Percentiles rank a stretch among this genome's conserved stretches.
These are phyloP conservation scores for Napeogenes inachia DNA, from an alignment of 2,888 invertebrate species.

Conservation along the genomic window DNA sequence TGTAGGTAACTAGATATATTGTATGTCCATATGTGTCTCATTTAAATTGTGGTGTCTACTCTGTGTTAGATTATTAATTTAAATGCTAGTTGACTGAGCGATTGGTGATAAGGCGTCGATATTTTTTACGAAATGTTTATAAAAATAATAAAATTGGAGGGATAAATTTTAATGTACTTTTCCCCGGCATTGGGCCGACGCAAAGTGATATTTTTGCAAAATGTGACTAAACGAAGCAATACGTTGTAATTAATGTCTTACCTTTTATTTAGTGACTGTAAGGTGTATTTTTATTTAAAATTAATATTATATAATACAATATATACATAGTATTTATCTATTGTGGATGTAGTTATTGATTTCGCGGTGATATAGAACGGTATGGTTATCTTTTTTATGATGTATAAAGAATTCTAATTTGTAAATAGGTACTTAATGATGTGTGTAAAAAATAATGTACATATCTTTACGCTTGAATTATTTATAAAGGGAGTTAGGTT, in stretches of 20 bases:
- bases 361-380: constrained; percentile 75
- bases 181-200: constrained; percentile 46
- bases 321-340: constrained; percentile 56
- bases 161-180: constrained; percentile 34
- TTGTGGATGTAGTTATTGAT: constrained; percentile 75
- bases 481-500: constrained; percentile 68
- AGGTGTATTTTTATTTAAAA: constrained; percentile 69
- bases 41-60: constrained; percentile 77
- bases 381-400: constrained; percentile 74
- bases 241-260: constrained; percentile 83
- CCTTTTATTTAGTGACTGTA: constrained; percentile 71
- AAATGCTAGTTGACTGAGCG: constrained; percentile 71
- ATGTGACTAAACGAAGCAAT: constrained; percentile 86
- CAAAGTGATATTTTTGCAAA: constrained; percentile 82
- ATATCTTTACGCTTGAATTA: constrained; percentile 77
- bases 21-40: constrained; percentile 76
- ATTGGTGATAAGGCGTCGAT: constrained; percentile 62
- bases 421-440: constrained; percentile 76
- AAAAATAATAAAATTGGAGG: constrained; percentile 43
- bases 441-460: constrained; percentile 77
- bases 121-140: constrained; percentile 68
- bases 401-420: constrained; percentile 77
- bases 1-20: constrained; percentile 59
- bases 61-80: constrained; percentile 71
- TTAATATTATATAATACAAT: constrained; percentile 52